These are phyloP conservation scores for Lottia scabra DNA, from an alignment of 2,888 invertebrate species.

Conservation along the genomic window DNA sequence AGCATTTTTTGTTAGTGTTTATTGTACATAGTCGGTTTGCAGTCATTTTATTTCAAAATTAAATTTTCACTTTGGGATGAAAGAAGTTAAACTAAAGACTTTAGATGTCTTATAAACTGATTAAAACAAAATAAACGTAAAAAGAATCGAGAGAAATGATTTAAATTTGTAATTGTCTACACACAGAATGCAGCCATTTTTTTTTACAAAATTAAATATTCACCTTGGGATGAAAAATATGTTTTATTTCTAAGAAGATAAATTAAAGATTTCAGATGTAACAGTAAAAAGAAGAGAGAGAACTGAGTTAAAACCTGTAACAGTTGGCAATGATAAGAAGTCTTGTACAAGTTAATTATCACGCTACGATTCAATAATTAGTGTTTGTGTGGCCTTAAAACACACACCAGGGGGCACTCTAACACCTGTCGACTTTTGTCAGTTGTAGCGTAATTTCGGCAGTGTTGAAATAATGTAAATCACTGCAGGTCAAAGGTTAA, in stretches of 20 bases:
- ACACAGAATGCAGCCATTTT: too few relatives aligned
- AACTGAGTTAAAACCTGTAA: background rate
- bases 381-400: background rate
- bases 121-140: background rate
- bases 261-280: background rate
- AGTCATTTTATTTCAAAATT: too few relatives aligned
- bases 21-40: too few relatives aligned
- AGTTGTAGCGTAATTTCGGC: background rate
- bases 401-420: background rate
- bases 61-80: too few relatives aligned
- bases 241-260: too few relatives aligned
- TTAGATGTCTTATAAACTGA: background rate
- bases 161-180: too few relatives aligned
- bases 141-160: background rate
- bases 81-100: too few relatives aligned
- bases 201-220: too few relatives aligned
- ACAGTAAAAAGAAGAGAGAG: background rate
- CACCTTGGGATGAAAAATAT: too few relatives aligned
- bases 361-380: background rate
- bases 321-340: background rate
- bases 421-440: background rate
- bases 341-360: background rate
- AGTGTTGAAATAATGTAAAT: background rate
- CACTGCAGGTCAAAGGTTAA: background rate
- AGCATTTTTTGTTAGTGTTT: too few relatives aligned